These are phyloP conservation scores for Aleiodes testaceus DNA, from an alignment of 2,888 invertebrate species.

Conservation along the genomic window DNA sequence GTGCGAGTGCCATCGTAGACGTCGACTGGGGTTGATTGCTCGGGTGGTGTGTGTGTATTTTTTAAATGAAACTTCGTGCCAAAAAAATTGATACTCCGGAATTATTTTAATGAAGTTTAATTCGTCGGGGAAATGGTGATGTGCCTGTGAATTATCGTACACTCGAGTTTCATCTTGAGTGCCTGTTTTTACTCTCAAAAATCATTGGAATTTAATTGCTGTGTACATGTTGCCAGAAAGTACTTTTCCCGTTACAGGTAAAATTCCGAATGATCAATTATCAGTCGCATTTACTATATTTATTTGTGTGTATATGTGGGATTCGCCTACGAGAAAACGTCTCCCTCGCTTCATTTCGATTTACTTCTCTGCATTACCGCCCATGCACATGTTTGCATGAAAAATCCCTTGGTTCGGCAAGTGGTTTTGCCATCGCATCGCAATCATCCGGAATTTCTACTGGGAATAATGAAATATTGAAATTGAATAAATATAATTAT, in stretches of 20 bases:
- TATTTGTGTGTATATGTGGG: not conserved
- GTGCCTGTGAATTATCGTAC: constrained; percentile 9
- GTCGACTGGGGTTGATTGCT: constrained; percentile 51
- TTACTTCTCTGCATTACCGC: constrained; percentile 9
- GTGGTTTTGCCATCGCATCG: constrained; percentile 24
- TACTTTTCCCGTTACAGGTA: constrained; percentile 72
- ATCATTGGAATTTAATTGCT: constrained; percentile 34
- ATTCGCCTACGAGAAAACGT: constrained; percentile 3
- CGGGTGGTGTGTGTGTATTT: constrained; percentile 28
- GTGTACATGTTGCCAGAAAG: constrained; percentile 72
- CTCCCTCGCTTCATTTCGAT: constrained; percentile 9
- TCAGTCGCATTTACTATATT: no score
- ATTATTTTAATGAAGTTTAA: not conserved
- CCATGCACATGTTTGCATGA: constrained; percentile 13
- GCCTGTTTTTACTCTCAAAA: no score
- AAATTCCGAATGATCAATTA: constrained; percentile 37
- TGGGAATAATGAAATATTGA: not conserved
- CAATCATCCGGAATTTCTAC: not conserved
- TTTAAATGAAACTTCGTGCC: constrained; percentile 15
- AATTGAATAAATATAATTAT: constrained; percentile 4
- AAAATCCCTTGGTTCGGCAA: not conserved
- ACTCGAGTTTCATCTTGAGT: not conserved
- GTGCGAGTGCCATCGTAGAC: constrained; percentile 50
- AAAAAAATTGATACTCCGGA: not conserved
- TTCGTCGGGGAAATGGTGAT: constrained; percentile 4